Conservation (phyloP, 1,140 invertebrate species). For the Parapsyche elsis region DNA sequence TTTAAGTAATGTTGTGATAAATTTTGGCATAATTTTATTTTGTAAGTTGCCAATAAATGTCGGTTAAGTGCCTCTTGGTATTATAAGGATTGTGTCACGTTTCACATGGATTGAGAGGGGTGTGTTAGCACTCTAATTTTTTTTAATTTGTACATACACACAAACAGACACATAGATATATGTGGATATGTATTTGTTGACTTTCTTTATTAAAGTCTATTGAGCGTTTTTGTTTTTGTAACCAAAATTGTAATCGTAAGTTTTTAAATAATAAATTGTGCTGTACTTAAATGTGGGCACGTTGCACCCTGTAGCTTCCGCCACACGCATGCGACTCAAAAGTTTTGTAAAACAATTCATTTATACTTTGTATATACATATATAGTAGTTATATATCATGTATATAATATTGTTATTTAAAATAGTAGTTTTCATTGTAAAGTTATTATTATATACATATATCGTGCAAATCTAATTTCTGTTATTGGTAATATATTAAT, state of each 20-base stretch:
- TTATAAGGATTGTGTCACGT: background rate
- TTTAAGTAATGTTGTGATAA: conserved; percentile 44
- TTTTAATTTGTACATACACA: conserved; percentile 1
- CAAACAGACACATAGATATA: conserved; percentile 15
- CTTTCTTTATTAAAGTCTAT: conserved; percentile 43
- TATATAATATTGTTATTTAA: conserved; percentile 13
- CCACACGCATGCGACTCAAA: conserved; percentile 35
- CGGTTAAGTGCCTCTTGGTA: conserved; percentile 41
- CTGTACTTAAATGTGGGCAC: conserved; percentile 40
- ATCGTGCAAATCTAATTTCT: background rate
- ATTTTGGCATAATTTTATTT: conserved; percentile 34
- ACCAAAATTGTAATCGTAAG: conserved; percentile 30
- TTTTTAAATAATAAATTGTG: conserved; percentile 16
- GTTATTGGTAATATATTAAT: background rate
- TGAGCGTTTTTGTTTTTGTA: conserved; percentile 37
- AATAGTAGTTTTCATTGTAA: conserved; percentile 6
- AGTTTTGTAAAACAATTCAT: conserved; percentile 29
- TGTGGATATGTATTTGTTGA: conserved; percentile 25
- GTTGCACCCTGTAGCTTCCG: conserved; percentile 40
- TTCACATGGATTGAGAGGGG: background rate
- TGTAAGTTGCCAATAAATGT: conserved; percentile 30
- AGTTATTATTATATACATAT: background rate
- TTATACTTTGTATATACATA: conserved; percentile 43
- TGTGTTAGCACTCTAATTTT: conserved; percentile 1
- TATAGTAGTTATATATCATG: conserved; percentile 14